These are phyloP conservation scores for Sthenelais limicola DNA, from an alignment of 2,888 invertebrate species.

Conservation along the genomic window DNA sequence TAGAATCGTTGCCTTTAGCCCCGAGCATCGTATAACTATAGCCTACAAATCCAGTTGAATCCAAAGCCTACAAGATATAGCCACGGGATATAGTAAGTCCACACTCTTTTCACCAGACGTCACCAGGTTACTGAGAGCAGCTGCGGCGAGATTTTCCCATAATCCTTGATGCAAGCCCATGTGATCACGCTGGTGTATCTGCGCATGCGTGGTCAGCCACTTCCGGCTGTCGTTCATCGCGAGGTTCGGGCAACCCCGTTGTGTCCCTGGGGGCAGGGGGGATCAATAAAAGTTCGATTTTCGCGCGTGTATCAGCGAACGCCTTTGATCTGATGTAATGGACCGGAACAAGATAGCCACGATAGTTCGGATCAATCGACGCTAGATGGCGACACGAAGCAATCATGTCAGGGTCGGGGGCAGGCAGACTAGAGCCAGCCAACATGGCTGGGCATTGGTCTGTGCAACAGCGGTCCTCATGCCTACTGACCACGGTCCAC, in stretches of 20 bases:
- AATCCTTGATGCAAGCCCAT: too few relatives aligned
- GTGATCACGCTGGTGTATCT: too few relatives aligned
- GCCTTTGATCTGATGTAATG: conserved; percentile 28
- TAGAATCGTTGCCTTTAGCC: too few relatives aligned
- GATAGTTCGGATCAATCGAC: neutral
- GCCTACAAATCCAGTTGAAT: too few relatives aligned
- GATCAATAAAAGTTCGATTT: conserved; percentile 6
- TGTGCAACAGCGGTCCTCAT: neutral
- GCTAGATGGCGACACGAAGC: neutral
- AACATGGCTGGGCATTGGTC: neutral
- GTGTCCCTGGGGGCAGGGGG: neutral
- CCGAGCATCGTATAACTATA: too few relatives aligned
- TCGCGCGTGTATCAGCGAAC: neutral
- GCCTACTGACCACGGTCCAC: neutral
- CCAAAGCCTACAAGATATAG: too few relatives aligned
- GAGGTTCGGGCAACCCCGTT: neutral
- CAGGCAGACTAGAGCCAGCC: neutral
- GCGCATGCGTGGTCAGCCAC: neutral
- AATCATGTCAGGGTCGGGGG: neutral
- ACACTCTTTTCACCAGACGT: too few relatives aligned
- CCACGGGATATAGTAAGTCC: too few relatives aligned
- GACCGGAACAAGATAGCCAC: conserved; percentile 5
- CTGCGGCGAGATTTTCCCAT: too few relatives aligned
- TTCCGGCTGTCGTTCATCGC: neutral
- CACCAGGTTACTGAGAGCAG: too few relatives aligned